Evolutionary conservation across 2,797 vertebrate genomes (phyloP), one percentile per base, ranked within the genome.

Genomic region (Acestrorhynchus altus): DNA sequence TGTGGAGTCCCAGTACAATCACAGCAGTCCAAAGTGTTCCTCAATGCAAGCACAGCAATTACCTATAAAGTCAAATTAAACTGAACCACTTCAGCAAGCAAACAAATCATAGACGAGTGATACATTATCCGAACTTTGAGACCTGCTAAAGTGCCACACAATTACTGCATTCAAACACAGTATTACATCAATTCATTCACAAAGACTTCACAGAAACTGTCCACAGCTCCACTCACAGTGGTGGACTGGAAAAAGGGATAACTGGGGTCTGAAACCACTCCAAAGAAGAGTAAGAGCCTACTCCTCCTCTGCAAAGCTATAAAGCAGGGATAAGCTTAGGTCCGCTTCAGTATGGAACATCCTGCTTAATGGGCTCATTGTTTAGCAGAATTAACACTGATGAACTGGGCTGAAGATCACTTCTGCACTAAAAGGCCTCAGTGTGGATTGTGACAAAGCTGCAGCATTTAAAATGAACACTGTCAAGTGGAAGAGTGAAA

Each of bases 381-480:
- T 15, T 47, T 10, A 20, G n/a, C 11, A 35, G n/a, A 35, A 18
- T 1, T 8, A 61, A 1, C n/a, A 16, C 28, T n/a, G 56, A 16
- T 31, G 56, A 59, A 59, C 26, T 59, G 56, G 24, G 15, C 56
- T 31, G 11, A 28, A 1, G 56, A 59, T 16, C 11, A 31, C 12
- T 28, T 15, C 11, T 15, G 13, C 16, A n/a, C 4, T 18, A 49
- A 18, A 49, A 18, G 13, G 13, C 57, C 8, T n/a, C 12, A 8
- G n/a, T 16, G 15, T 9, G 26, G 15, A 60, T 4, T 4, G 31
- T 35, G 8, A 6, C 28, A 16, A 35, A 18, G 16, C 16, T 8
- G 54, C 54, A 13, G 3, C 24, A 4, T 82, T 80, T 69, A 79
- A 85, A 77, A 59, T 63, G 73, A 74, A 88, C 83, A 84, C 83